Base-by-base conservation (phyloP, 2,888 invertebrate genomes). In the Brachypalpus laphriformis region DNA sequence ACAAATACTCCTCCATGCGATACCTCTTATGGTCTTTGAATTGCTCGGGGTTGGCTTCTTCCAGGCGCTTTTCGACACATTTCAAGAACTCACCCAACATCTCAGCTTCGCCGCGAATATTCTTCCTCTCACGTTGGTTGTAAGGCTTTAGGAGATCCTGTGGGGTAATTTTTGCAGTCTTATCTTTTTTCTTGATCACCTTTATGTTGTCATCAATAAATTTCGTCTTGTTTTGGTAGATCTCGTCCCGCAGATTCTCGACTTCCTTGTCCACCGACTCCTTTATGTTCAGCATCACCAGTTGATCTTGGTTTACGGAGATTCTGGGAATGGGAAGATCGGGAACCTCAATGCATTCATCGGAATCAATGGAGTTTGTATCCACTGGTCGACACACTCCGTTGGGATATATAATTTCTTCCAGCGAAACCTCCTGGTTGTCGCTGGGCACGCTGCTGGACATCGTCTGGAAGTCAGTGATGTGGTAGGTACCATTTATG, bases 381-480 rank as follows among this genome's bases (percentile, higher is more conserved):
- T 47, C 63, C 8, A 18, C 16, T 20, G 34, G 7, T 11, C 9
- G 28, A 5, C 28, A 22, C 14, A 42, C 6, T 14, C 76, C 86
- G 0, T 86, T 72, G 11, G 88, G 82, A 57, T 74, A 77, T 3
- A 87, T 56, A 14, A 78, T 63, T 7, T 59, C 78, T 54, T 87
- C 77, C 0, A 87, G 51, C 0, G 72, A 70, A 11, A 14, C 8
- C 66, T 89, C 89, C 0, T 89, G 86, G 0, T 3, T 8, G 3
- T 77, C 76, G 71, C 18, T 9, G 76, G 87, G 4, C 49, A 9
- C 8, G 22, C 74, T 81, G 22, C 20, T 71, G 7, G 51, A 6
- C n/a, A 31, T 47, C 1, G 22, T 82, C 76, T 90, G 90, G 63
- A 91, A 91, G 81, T 90, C 90, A 3, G 90, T 91, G 9, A 88